These are phyloP conservation scores for Opisthocomus hoazin DNA, from an alignment of 2,113 vertebrate species.

Conservation along the genomic window DNA sequence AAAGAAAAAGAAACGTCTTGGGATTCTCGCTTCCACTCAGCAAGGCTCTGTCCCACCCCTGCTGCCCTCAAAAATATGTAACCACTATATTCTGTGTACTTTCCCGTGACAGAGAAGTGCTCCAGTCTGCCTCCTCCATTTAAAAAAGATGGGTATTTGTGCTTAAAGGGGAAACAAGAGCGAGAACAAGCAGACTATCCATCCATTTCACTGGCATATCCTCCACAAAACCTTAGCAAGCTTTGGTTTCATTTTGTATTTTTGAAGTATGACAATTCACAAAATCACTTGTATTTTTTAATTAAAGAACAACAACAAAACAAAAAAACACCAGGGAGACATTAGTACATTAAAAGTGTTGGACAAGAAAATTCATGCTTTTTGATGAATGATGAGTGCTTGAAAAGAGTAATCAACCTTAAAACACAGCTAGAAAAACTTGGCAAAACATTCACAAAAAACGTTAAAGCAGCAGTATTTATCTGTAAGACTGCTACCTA, in stretches of 20 bases:
- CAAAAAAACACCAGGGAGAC: background rate
- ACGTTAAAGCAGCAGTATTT: background rate
- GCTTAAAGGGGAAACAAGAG: background rate
- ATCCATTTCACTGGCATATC: background rate
- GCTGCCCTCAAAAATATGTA: background rate
- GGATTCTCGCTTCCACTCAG: background rate
- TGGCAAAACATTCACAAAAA: background rate
- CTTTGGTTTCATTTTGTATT: background rate
- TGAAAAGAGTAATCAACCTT: background rate
- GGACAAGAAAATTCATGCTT: background rate
- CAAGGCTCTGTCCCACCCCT: background rate
- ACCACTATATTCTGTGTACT: background rate
- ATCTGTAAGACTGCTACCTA: background rate
- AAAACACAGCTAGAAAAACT: background rate
- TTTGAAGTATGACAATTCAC: background rate
- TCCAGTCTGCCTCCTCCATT: background rate
- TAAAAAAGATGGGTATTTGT: background rate
- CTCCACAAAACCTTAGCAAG: background rate
- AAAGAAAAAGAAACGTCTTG: background rate
- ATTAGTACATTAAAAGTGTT: background rate
- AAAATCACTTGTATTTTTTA: background rate
- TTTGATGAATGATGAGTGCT: background rate
- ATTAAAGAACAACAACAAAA: background rate
- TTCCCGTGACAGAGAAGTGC: background rate
- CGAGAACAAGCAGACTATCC: background rate